These are phyloP conservation scores for Agrypnus murinus DNA, from an alignment of 2,888 invertebrate genomes.

Conservation along the genomic window DNA sequence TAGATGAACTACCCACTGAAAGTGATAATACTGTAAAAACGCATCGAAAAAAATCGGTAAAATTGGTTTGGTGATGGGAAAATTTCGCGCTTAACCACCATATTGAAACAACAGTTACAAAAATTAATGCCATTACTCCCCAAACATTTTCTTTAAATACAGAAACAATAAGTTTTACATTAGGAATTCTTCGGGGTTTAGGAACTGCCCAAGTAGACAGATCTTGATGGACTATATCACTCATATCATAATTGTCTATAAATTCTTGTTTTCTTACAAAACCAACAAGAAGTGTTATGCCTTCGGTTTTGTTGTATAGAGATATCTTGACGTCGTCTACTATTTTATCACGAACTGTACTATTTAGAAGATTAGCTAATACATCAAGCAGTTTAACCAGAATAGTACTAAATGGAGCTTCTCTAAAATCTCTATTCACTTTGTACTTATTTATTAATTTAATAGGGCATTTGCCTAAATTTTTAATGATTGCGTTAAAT, in stretches of 20 bases:
- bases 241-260: neutral
- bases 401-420: neutral
- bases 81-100: too few relatives aligned
- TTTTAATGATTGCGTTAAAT: conserved; percentile 1
- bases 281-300: neutral
- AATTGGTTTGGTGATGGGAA: too few relatives aligned
- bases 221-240: neutral
- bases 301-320: neutral
- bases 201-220: neutral
- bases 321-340: neutral
- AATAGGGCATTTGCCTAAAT: neutral
- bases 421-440: neutral
- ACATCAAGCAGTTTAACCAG: neutral
- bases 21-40: neutral
- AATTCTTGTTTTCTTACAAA: neutral
- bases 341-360: too few relatives aligned
- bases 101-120: neutral
- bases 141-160: neutral
- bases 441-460: neutral
- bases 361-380: neutral
- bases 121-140: neutral
- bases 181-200: neutral
- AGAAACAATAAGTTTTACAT: neutral
- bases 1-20: neutral
- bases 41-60: too few relatives aligned